Conservation (phyloP, 2,113 vertebrate species). For the Mohoua ochrocephala region DNA sequence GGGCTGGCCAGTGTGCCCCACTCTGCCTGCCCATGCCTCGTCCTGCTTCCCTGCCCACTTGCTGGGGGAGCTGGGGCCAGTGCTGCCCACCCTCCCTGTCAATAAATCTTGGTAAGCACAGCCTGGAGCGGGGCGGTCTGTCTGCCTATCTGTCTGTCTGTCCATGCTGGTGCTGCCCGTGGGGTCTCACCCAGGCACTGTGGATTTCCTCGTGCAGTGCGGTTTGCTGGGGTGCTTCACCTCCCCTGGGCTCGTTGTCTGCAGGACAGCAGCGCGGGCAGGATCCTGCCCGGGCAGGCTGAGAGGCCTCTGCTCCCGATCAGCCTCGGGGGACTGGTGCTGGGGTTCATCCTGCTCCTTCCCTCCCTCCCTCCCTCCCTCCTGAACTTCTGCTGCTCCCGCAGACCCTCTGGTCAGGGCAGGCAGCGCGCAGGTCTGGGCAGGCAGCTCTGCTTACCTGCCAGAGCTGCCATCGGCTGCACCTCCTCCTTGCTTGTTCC, state of each 20-base stretch:
- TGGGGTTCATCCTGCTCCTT: neutral
- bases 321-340: accelerated
- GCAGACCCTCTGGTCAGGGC: neutral
- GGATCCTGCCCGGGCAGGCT: neutral
- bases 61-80: neutral
- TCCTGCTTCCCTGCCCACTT: neutral
- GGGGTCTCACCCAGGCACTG: accelerated
- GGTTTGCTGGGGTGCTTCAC: neutral
- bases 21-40: neutral
- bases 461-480: neutral
- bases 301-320: neutral
- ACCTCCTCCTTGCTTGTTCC: neutral
- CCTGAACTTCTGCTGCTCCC: neutral
- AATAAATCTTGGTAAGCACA: constrained; percentile 42
- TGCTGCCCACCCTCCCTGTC: neutral
- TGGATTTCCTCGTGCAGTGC: accelerated
- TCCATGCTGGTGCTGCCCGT: accelerated
- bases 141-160: neutral
- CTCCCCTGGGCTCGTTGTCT: neutral
- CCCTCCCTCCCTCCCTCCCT: neutral
- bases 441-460: neutral
- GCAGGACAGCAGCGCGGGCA: accelerated
- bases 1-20: neutral
- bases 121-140: accelerated
- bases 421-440: neutral